Evolutionary conservation across 2,888 invertebrate species (phyloP), one percentile per base, ranked within the genome.

Genomic region (Caenorhabditis sulstoni): DNA sequence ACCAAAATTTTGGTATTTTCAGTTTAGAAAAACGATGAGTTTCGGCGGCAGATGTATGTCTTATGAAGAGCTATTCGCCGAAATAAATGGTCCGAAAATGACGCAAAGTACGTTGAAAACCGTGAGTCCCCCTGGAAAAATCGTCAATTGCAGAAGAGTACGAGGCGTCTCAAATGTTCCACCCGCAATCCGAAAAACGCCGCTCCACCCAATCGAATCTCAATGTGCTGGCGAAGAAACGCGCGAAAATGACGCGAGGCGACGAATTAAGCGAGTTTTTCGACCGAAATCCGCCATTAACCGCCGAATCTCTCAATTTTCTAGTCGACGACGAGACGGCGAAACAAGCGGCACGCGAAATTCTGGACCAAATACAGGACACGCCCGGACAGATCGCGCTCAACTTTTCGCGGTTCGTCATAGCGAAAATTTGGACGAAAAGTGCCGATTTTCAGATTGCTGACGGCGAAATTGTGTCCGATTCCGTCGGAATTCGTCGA

Each of bases 321-420:
- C 18, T 29, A 77, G 77, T 77, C n/a, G 37, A 29, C 20, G 55
- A 77, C 29, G 62, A 49, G 8, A 23, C 29, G 16, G 59, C 70
- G 4, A 58, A 55, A 39, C 11, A 64, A 41, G 61, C 20, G 12
- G 77, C 70, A 9, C 53, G 18, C n/a, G 35, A 59, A 7, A 47
- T 77, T 0, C 12, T 71, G 66, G 61, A 77, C 29, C 65, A 77
- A 37, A 65, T 77, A 12, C 61, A 61, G 39, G 35, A 53, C 16
- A 59, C 65, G 5, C 77, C 77, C 1, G 77, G 77, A 22, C 18
- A 16, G 35, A 71, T 77, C 37, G 12, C 39, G 1, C 52, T 77
- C 29, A 29, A 71, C 23, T 50, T 64, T 20, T 29, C 29, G 64
- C 45, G 29, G 12, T 62, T 53, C 7, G 9, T 44, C 5, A 9